Evolutionary conservation across 2,797 vertebrate genomes (phyloP), one percentile per base, ranked within the genome.

Genomic region (Protosalanx chinensis): DNA sequence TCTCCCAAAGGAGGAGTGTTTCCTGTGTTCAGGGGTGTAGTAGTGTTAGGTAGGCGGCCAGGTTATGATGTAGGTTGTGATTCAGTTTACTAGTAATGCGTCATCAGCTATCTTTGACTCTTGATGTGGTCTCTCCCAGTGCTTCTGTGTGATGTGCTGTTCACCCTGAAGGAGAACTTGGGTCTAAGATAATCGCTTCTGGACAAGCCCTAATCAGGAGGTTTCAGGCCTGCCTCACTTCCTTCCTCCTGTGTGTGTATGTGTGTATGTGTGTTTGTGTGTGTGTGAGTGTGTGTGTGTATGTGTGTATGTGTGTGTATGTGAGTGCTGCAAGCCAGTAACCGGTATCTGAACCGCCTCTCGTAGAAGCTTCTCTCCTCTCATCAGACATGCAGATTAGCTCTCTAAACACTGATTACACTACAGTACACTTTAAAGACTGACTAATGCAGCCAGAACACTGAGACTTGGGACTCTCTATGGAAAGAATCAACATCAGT

Each of bases 141-240:
- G 56, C 51, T 30, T 18, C 23, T 59, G 71, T 60, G 46, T 23
- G 29, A 35, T 32, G 35, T 56, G 15, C 51, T 6, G 51, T 56
- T 56, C 51, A 5, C 51, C 51, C 18, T 56, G 4, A 16, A 56
- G 51, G 18, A 27, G 51, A 63, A 60, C 20, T 6, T 4, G 46
- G 56, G 32, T 16, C 57, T 56, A 72, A 60, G 71, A 37, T 81
- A 81, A 81, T 80, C 75, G 81, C 77, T 73, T 84, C 76, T 70
- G 68, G 53, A 64, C 68, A 72, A 37, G 61, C 56, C 79, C 79
- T 85, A 83, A 87, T 87, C 84, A 79, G 77, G 18, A 35, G n/a
- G 46, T 59, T 70, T 62, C 75, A 84, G 85, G 60, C 75, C 66
- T 49, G 23, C 16, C 61, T 79, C 71, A 15, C 35, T 13, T 30